Percentiles rank a stretch among this genome's conserved stretches.
These are phyloP conservation scores for Tubulanus polymorphus DNA, from an alignment of 2,888 invertebrate genomes.

Conservation along the genomic window DNA sequence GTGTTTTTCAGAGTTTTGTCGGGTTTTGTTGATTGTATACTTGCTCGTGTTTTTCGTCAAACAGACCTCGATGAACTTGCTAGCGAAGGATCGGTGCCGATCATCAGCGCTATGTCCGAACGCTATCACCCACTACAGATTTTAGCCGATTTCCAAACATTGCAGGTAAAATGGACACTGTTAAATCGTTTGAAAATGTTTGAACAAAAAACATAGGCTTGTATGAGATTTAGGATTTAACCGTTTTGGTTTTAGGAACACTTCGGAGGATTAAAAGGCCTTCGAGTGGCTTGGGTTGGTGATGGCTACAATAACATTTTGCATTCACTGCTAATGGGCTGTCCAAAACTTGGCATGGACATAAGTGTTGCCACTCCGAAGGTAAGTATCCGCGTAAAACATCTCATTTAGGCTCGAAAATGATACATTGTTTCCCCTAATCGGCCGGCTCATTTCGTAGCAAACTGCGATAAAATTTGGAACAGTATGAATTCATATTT, in stretches of 20 bases:
- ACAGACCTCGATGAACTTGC: slow-evolving; percentile 28
- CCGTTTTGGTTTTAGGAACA: slow-evolving; percentile 40
- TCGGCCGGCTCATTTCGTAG: too few species aligned
- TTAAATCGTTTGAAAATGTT: too few species aligned
- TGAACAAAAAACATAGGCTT: too few species aligned
- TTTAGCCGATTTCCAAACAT: slow-evolving; percentile 35
- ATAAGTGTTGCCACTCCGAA: slow-evolving; percentile 32
- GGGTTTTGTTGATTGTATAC: slow-evolving; percentile 31
- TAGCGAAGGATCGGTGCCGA: slow-evolving; percentile 26
- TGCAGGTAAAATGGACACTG: too few species aligned
- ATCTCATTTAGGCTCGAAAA: too few species aligned
- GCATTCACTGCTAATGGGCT: slow-evolving; percentile 37
- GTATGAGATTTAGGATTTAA: too few species aligned
- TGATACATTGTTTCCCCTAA: too few species aligned
- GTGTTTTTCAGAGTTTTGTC: slow-evolving; percentile 29
- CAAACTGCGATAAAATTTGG: too few species aligned
- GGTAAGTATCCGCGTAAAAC: too few species aligned
- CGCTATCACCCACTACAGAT: slow-evolving; percentile 37
- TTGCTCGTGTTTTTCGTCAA: slow-evolving; percentile 37
- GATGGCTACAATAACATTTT: slow-evolving; percentile 41
- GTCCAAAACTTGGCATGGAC: slow-evolving; percentile 35
- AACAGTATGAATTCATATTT: too few species aligned
- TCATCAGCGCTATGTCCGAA: slow-evolving; percentile 37
- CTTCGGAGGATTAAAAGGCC: slow-evolving; percentile 30
- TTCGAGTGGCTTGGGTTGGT: slow-evolving; percentile 37